Evolutionary conservation across 2,113 vertebrate genomes (phyloP), one percentile per base, ranked within the genome.

Genomic region (Onychostoma macrolepis): DNA sequence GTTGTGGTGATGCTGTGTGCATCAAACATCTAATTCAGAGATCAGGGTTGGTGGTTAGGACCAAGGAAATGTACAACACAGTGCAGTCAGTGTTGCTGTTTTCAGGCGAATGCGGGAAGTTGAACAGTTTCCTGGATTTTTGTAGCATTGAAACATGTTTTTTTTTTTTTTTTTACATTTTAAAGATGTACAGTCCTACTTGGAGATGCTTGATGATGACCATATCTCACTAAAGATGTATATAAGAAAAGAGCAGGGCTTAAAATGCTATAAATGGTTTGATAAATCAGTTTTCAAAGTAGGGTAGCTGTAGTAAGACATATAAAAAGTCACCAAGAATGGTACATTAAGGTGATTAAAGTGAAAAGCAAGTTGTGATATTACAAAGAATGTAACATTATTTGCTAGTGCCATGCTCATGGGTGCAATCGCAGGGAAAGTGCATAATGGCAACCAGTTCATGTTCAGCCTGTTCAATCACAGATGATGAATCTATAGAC

Each of bases 11-110:
- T 82, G 76, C 26, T 41, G 45, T 24, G 13, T 86, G 41, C 6
- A n/a, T 80, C 2, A n/a, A 80, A 80, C 3, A 5, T 38, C 53
- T 33, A 38, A 61, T 38, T 80, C 21, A 58, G 58, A 75, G 87
- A 77, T 88, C 71, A 76, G 43, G 17, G 61, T 43, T 43, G 77
- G 48, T 65, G 67, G 56, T 65, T 50, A 28, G 28, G 65, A 10
- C 50, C 28, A 67, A 67, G 63, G 28, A 28, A 65, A 65, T 10
- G 4, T 65, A 6, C 12, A 67, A 33, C 28, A 69, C 65, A 69
- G 48, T 17, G 48, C 12, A 48, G 63, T 67, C n/a, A 58, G 53
- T 58, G 56, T 24, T 58, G 56, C 56, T n/a, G 56, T 61, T 61
- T 61, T 61, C 56, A 61, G 56, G 24, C 3, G 56, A 61, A 10